Percentiles rank a stretch among this genome's conserved stretches.
phyloP scores from a whole-genome alignment of 2,888 invertebrate species.

The Erpobdella octoculata region DNA sequence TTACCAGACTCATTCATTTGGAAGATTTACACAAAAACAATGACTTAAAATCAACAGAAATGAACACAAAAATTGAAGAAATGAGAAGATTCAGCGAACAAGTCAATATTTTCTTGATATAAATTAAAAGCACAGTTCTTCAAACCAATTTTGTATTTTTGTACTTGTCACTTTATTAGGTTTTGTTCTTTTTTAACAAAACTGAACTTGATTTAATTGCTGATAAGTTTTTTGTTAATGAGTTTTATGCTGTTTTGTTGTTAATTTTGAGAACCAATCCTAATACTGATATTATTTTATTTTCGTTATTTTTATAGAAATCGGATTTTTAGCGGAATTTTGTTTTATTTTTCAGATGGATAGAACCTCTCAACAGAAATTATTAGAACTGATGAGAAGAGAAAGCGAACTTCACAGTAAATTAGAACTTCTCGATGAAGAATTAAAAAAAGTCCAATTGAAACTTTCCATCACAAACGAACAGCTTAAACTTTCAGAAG shows the following conservation, averaged over 20 bases:
- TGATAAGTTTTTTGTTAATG: not conserved
- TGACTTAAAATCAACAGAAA: not conserved
- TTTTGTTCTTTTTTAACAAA: too few species aligned
- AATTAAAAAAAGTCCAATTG: not conserved
- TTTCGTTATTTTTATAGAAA: not conserved
- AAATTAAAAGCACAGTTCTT: too few species aligned
- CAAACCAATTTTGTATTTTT: too few species aligned
- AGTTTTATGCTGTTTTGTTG: not conserved
- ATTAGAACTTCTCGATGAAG: not conserved
- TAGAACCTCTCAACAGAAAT: not conserved
- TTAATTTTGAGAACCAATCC: too few species aligned
- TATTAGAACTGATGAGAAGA: not conserved
- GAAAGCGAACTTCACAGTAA: not conserved
- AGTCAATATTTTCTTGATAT: too few species aligned
- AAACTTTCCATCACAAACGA: not conserved
- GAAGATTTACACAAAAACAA: conserved; percentile 4
- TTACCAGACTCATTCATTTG: not conserved
- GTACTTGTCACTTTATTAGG: too few species aligned
- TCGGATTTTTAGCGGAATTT: too few species aligned
- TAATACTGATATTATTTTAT: not conserved
- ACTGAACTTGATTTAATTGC: not conserved
- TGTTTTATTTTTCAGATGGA: not conserved
- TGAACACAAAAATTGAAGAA: not conserved
- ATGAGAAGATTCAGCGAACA: not conserved
- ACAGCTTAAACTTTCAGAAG: not conserved